phyloP scores from a whole-genome alignment of 2,888 invertebrate genomes.

The Euproctis similis region DNA sequence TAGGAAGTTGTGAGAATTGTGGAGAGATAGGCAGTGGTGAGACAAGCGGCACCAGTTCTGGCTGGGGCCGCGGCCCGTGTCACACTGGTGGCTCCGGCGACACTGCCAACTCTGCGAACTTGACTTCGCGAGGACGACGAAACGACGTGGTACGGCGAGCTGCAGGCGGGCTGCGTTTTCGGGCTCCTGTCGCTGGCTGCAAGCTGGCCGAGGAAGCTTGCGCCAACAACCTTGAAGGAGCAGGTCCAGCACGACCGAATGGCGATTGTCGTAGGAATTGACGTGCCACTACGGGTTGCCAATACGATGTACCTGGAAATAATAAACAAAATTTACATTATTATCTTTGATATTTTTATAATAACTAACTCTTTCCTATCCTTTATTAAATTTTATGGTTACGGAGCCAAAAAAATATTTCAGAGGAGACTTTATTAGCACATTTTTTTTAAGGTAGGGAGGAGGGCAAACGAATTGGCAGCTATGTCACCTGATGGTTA shows the following conservation, averaged over 20 bases:
- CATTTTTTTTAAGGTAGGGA: too few relatives aligned
- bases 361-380: too few relatives aligned
- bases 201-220: conserved; percentile 68
- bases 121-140: conserved; percentile 69
- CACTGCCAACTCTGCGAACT: conserved; percentile 60
- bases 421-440: too few relatives aligned
- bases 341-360: too few relatives aligned
- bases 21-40: conserved; percentile 33
- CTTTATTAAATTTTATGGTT: too few relatives aligned
- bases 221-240: conserved; percentile 46
- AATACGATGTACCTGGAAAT: conserved; percentile 65
- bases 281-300: conserved; percentile 82
- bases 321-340: too few relatives aligned
- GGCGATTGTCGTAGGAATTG: conserved; percentile 83
- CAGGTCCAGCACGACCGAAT: conserved; percentile 57
- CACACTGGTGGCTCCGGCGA: conserved; percentile 55
- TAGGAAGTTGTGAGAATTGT: conserved; percentile 23
- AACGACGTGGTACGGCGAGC: conserved; percentile 58
- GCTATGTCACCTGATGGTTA: too few relatives aligned
- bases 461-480: too few relatives aligned
- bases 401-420: too few relatives aligned
- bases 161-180: conserved; percentile 46
- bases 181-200: conserved; percentile 45
- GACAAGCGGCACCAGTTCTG: conserved; percentile 72
- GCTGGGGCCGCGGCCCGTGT: conserved; percentile 73